Conservation (phyloP, 2,888 invertebrate genomes). For the Spialia ferax region DNA sequence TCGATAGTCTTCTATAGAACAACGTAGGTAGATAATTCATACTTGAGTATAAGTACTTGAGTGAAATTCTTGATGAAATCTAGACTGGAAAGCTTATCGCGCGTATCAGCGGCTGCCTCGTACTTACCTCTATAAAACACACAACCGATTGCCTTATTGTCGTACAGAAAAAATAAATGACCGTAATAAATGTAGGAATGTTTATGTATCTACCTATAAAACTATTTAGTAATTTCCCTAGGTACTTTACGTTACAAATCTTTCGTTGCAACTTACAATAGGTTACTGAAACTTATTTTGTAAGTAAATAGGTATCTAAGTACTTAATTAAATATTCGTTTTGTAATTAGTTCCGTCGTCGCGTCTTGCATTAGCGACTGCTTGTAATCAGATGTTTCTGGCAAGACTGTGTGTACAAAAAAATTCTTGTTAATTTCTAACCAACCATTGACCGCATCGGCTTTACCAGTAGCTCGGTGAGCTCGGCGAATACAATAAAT, state of each 20-base stretch:
- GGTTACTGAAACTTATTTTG: slow-evolving; percentile 17
- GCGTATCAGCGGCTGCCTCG: slow-evolving; percentile 2
- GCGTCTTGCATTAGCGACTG: slow-evolving; percentile 28
- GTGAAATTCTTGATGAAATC: slow-evolving; percentile 25
- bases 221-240: not conserved
- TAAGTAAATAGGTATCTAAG: not conserved
- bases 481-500: slow-evolving; percentile 23
- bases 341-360: slow-evolving; percentile 32
- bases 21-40: slow-evolving; percentile 26
- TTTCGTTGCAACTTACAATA: not conserved
- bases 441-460: slow-evolving; percentile 35
- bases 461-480: not conserved
- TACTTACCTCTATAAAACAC: not conserved
- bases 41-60: not conserved
- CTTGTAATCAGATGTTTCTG: slow-evolving; percentile 32
- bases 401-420: slow-evolving; percentile 22
- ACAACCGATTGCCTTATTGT: slow-evolving; percentile 7
- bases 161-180: not conserved
- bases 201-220: not conserved
- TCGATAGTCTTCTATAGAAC: slow-evolving; percentile 15
- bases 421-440: slow-evolving; percentile 23
- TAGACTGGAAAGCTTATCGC: slow-evolving; percentile 29
- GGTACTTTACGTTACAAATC: not conserved
- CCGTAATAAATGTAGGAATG: not conserved
- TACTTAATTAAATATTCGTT: not conserved